Evolutionary conservation across 2,888 invertebrate genomes (phyloP).

Genomic region (Odontomyia ornata): DNA sequence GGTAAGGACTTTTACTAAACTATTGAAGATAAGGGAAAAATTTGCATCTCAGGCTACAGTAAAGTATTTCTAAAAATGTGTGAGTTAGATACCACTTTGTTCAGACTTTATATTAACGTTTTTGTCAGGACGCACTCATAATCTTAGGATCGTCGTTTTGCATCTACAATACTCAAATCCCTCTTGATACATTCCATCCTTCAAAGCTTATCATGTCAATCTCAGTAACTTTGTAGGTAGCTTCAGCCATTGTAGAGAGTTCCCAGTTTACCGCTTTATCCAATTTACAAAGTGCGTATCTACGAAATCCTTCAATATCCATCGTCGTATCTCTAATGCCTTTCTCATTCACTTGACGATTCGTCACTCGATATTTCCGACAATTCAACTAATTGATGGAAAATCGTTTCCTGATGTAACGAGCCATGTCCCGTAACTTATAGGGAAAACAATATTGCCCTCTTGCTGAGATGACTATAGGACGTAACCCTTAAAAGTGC

Average conservation of each 20-base stretch:
- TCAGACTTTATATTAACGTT: too few species aligned
- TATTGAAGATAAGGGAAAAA: too few species aligned
- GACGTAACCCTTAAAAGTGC: slow-evolving; percentile 19
- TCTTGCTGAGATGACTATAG: slow-evolving; percentile 4
- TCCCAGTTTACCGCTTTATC: neutral
- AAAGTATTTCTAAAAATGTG: too few species aligned
- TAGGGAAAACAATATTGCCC: slow-evolving; percentile 5
- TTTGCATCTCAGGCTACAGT: too few species aligned
- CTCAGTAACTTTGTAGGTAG: neutral
- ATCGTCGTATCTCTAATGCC: neutral
- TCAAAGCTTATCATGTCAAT: too few species aligned
- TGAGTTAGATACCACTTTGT: too few species aligned
- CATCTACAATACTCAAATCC: too few species aligned
- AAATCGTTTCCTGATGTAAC: slow-evolving; percentile 27
- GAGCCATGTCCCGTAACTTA: neutral
- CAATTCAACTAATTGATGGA: slow-evolving; percentile 40
- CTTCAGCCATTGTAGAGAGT: neutral
- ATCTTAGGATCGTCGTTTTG: too few species aligned
- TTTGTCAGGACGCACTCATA: too few species aligned
- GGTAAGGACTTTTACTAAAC: too few species aligned
- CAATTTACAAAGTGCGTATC: neutral
- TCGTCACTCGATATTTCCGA: slow-evolving; percentile 29
- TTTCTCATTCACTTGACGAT: slow-evolving; percentile 13
- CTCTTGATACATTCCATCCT: too few species aligned
- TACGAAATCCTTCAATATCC: neutral